phyloP scores from a whole-genome alignment of 2,113 vertebrate genomes.

The Scomber japonicus region DNA sequence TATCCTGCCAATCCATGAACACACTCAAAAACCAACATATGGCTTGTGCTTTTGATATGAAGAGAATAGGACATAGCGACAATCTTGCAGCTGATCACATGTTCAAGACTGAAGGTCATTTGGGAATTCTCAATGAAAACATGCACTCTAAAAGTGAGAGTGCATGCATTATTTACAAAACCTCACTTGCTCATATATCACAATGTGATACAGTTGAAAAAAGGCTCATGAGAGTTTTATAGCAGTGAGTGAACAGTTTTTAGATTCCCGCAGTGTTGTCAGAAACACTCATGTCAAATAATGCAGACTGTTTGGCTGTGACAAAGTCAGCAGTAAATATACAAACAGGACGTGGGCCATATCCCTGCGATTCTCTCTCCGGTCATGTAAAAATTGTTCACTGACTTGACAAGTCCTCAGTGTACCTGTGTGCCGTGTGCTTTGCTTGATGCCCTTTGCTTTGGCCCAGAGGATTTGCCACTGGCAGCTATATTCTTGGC shows the following conservation, averaged over 20 bases:
- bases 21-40: too few relatives aligned
- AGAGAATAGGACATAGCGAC: too few relatives aligned
- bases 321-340: constrained; percentile 50
- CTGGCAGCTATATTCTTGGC: constrained; percentile 59
- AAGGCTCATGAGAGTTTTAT: constrained; percentile 5
- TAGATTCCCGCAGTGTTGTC: constrained; percentile 36
- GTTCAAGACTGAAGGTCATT: not conserved
- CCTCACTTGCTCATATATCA: constrained; percentile 17
- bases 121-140: constrained; percentile 12
- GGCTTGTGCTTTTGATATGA: too few relatives aligned
- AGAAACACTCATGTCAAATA: constrained; percentile 35
- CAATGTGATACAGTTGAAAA: constrained; percentile 21
- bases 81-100: not conserved
- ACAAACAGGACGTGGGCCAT: constrained; percentile 41
- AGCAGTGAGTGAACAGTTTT: constrained; percentile 24
- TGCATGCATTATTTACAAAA: constrained; percentile 39
- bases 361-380: constrained; percentile 41
- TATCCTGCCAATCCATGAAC: too few relatives aligned
- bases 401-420: constrained; percentile 34
- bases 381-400: constrained; percentile 42
- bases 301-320: constrained; percentile 21
- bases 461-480: constrained; percentile 35
- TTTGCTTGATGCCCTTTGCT: constrained; percentile 35
- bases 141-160: constrained; percentile 5
- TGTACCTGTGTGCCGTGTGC: constrained; percentile 44